These are phyloP conservation scores for Laticauda colubrina DNA, from an alignment of 2,113 vertebrate species.

Conservation along the genomic window DNA sequence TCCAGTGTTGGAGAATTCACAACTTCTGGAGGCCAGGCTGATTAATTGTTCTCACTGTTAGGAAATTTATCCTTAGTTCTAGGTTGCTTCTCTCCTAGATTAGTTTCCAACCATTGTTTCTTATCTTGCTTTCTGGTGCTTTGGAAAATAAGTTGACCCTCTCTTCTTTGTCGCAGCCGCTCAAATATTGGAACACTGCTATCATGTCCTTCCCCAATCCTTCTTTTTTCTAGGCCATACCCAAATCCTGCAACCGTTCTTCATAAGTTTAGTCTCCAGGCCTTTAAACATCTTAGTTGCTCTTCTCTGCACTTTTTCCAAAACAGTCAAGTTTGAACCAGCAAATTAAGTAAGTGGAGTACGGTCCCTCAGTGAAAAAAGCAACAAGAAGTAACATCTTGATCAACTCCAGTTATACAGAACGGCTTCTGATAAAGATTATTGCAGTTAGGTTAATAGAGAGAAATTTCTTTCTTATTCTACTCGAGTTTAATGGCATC, in stretches of 20 bases:
- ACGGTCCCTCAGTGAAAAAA: neutral
- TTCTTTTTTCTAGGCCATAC: neutral
- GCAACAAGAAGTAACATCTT: neutral
- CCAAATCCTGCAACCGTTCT: no score
- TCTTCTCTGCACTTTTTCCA: neutral
- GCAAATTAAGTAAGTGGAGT: neutral
- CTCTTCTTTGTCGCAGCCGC: neutral
- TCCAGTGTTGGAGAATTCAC: neutral
- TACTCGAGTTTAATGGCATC: neutral
- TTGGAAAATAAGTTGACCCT: neutral
- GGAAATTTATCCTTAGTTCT: neutral
- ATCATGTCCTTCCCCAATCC: neutral
- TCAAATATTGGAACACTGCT: neutral
- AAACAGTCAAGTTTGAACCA: neutral
- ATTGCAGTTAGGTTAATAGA: neutral
- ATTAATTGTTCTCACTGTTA: neutral
- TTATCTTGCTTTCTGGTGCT: neutral
- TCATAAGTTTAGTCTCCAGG: no score
- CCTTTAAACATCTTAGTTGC: neutral
- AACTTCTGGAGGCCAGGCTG: neutral
- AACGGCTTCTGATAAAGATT: neutral
- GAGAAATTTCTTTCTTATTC: neutral
- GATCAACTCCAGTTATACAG: neutral
- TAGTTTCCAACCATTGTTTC: neutral
- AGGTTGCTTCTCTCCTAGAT: neutral